Conservation (phyloP, 2,888 invertebrate genomes). For the Hirtodrosophila trivittata region DNA sequence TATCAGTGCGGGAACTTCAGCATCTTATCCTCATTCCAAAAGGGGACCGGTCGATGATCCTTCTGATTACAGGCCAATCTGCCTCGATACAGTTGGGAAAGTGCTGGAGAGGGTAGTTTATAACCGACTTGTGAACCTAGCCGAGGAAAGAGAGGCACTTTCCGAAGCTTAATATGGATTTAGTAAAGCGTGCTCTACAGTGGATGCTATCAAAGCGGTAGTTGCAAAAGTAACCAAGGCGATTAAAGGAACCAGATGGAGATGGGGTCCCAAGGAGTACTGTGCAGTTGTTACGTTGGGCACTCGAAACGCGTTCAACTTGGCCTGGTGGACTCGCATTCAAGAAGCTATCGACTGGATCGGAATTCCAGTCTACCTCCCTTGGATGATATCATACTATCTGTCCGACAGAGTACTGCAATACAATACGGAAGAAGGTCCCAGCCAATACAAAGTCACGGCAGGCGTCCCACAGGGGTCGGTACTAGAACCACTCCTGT, state of each 20-base stretch:
- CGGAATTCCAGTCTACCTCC: slow-evolving; percentile 2
- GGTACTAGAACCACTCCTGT: slow-evolving; percentile 20
- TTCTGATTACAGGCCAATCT: neutral
- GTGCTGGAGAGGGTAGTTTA: neutral
- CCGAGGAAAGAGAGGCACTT: neutral
- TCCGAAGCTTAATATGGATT: slow-evolving; percentile 1
- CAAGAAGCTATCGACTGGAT: neutral
- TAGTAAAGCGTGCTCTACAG: neutral
- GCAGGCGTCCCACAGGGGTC: slow-evolving; percentile 30
- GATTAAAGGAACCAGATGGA: slow-evolving; percentile 19
- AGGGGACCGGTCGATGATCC: neutral
- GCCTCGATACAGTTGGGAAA: neutral
- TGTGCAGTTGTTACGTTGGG: slow-evolving; percentile 19
- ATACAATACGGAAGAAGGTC: slow-evolving; percentile 19
- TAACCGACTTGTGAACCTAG: neutral
- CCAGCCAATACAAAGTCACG: slow-evolving; percentile 5
- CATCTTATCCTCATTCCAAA: neutral
- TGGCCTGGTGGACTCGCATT: slow-evolving; percentile 12
- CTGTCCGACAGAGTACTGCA: neutral
- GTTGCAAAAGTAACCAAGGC: neutral
- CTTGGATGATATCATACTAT: neutral
- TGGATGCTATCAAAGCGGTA: neutral
- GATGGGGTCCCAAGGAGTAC: slow-evolving; percentile 7
- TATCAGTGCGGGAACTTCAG: neutral
- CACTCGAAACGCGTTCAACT: slow-evolving; percentile 33